A percentile compares a stretch with the other conserved stretches of the same genome.
phyloP scores from a whole-genome alignment of 92 coral and sea anemone genomes.

The Pocillopora meandrina region DNA sequence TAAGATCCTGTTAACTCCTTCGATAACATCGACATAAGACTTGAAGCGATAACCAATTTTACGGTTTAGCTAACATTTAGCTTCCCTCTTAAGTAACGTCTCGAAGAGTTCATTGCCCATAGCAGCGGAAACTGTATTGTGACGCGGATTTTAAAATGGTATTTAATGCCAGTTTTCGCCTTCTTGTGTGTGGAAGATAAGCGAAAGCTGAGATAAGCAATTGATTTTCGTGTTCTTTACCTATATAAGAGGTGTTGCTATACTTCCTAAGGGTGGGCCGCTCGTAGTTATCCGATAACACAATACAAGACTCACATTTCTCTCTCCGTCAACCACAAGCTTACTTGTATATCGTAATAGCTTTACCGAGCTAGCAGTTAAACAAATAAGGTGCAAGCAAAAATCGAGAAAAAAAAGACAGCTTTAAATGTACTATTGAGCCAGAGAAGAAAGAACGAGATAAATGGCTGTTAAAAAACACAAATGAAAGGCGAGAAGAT shows the following conservation, averaged over 20 bases:
- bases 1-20: no score
- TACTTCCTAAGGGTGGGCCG: conserved; percentile 9
- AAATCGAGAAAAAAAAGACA: neutral
- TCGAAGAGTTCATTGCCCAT: conserved; percentile 36
- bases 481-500: conserved; percentile 29
- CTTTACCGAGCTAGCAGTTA: conserved; percentile 21
- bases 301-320: conserved; percentile 3
- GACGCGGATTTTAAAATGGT: conserved; percentile 28
- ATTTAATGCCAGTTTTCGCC: conserved; percentile 41
- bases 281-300: conserved; percentile 27
- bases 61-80: conserved; percentile 16
- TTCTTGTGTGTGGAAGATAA: conserved; percentile 34
- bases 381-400: conserved; percentile 9
- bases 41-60: conserved; percentile 17
- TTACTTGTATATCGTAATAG: no score
- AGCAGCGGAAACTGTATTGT: conserved; percentile 40
- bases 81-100: conserved; percentile 27
- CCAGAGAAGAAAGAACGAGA: neutral
- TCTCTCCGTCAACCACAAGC: neutral
- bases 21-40: conserved; percentile 34
- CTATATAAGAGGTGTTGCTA: neutral
- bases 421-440: neutral
- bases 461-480: conserved; percentile 8
- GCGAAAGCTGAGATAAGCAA: conserved; percentile 9
- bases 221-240: conserved; percentile 14